These are phyloP conservation scores for Diabrotica virgifera DNA, from an alignment of 1,140 invertebrate genomes.

Conservation along the genomic window DNA sequence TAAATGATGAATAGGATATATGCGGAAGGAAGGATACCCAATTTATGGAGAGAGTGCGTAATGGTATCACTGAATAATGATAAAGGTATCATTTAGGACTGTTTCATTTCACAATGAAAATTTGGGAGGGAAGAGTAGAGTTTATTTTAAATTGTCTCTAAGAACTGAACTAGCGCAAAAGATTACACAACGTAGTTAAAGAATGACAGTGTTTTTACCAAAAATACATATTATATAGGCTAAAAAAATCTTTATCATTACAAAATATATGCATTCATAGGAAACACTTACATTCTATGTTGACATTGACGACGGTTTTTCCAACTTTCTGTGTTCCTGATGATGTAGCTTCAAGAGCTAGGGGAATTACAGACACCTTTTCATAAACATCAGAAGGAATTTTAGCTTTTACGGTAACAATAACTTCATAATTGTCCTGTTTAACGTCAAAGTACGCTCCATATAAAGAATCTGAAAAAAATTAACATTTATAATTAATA, in stretches of 20 bases:
- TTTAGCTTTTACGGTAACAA: neutral
- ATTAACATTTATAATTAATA: neutral
- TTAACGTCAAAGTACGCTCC: slow-evolving; percentile 4
- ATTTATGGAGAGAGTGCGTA: too few species aligned
- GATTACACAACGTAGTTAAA: too few species aligned
- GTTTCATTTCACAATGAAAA: too few species aligned
- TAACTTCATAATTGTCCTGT: neutral
- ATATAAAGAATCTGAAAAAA: slow-evolving; percentile 6
- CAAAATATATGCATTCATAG: neutral
- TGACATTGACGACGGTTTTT: slow-evolving; percentile 8
- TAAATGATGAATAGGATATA: too few species aligned
- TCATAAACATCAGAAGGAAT: neutral
- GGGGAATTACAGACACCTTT: neutral
- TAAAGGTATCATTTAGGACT: too few species aligned
- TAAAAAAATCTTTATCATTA: neutral
- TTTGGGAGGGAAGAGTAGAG: too few species aligned
- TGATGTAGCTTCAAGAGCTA: neutral
- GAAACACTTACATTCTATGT: neutral
- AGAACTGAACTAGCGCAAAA: too few species aligned
- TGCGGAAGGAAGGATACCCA: too few species aligned
- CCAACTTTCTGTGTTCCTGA: neutral
- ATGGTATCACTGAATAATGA: too few species aligned
- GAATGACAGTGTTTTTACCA: too few species aligned
- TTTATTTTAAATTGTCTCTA: too few species aligned
- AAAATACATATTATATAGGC: too few species aligned